phyloP scores from a whole-genome alignment of 2,888 invertebrate genomes.

The Galerucella pusilla region DNA sequence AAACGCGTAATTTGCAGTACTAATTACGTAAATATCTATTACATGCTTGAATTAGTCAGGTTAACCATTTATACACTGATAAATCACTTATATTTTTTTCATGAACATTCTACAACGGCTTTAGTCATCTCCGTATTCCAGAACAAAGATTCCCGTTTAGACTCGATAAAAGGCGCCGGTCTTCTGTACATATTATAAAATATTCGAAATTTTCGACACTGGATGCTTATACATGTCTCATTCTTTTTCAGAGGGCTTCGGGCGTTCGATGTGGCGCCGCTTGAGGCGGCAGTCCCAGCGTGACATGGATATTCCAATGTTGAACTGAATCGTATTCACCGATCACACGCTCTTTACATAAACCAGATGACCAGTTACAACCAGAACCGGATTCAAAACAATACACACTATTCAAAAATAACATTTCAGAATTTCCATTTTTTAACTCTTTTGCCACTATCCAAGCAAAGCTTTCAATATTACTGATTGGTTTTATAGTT shows the following conservation, averaged over 20 bases:
- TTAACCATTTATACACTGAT: not conserved
- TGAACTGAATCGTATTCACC: conserved; percentile 13
- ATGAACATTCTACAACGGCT: not conserved
- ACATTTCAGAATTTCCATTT: no score
- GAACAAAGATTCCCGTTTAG: conserved; percentile 28
- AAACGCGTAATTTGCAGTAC: no score
- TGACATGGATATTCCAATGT: conserved; percentile 14
- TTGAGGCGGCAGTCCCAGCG: conserved; percentile 7
- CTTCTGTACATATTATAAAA: conserved; percentile 9
- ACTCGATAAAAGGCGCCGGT: conserved; percentile 18
- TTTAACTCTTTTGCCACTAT: no score
- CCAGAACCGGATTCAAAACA: conserved; percentile 5
- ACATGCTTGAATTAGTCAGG: not conserved
- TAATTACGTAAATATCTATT: no score
- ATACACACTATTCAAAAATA: not conserved
- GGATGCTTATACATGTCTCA: conserved; percentile 16
- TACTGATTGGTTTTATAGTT: no score
- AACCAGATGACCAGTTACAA: conserved; percentile 53
- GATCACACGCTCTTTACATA: conserved; percentile 45
- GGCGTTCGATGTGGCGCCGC: conserved; percentile 23
- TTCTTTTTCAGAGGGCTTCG: conserved; percentile 8
- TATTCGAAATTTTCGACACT: conserved; percentile 27
- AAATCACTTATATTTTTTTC: conserved; percentile 4
- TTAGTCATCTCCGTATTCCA: conserved; percentile 13
- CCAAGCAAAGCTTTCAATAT: no score